phyloP scores from a whole-genome alignment of 2,888 invertebrate genomes.

The Hydriomena furcata region DNA sequence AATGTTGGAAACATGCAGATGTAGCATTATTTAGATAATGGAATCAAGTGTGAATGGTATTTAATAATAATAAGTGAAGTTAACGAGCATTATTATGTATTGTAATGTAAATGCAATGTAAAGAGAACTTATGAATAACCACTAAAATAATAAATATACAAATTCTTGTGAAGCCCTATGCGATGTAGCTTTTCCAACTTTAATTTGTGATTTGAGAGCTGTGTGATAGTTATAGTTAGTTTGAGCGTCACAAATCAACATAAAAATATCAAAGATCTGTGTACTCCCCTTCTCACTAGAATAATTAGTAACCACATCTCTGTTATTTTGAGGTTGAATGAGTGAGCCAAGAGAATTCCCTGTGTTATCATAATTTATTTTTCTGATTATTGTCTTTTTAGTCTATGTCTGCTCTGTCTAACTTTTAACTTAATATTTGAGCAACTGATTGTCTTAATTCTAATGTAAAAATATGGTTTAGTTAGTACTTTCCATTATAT shows the following conservation, averaged over 20 bases:
- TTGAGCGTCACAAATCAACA: slow-evolving; percentile 66
- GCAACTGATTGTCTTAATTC: slow-evolving; percentile 53
- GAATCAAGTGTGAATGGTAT: slow-evolving; percentile 63
- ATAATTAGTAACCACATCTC: slow-evolving; percentile 52
- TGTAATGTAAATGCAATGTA: slow-evolving; percentile 66
- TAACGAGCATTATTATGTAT: slow-evolving; percentile 24
- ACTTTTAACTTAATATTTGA: slow-evolving; percentile 51
- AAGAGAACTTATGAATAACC: slow-evolving; percentile 25
- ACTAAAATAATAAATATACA: slow-evolving; percentile 40
- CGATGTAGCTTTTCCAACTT: slow-evolving; percentile 47
- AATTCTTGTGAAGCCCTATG: slow-evolving; percentile 24
- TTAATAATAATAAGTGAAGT: slow-evolving; percentile 36
- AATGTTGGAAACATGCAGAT: slow-evolving; percentile 57
- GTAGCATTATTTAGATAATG: slow-evolving; percentile 61
- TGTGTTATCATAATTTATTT: slow-evolving; percentile 48
- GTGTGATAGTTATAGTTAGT: slow-evolving; percentile 45
- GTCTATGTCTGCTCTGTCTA: slow-evolving; percentile 61
- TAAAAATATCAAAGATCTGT: slow-evolving; percentile 58
- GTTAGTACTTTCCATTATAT: slow-evolving; percentile 66
- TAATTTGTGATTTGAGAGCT: slow-evolving; percentile 53
- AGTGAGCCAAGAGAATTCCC: slow-evolving; percentile 37
- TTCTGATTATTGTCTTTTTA: slow-evolving; percentile 40
- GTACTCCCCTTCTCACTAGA: slow-evolving; percentile 33
- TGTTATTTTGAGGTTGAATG: slow-evolving; percentile 40
- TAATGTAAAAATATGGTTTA: slow-evolving; percentile 65